Conservation (phyloP, 92 coral and sea anemone species). For the Umimayanthus kanabou region DNA sequence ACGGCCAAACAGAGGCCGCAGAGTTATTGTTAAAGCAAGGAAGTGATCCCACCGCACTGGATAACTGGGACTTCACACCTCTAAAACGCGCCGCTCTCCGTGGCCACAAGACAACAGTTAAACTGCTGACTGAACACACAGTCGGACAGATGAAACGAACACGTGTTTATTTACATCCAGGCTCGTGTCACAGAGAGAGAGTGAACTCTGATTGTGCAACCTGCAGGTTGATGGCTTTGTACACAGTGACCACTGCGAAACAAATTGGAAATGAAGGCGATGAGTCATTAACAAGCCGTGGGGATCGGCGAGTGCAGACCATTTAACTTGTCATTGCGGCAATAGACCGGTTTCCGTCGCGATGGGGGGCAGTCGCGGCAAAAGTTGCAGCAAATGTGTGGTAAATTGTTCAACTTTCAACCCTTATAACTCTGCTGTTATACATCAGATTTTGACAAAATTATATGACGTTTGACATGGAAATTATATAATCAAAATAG, state of each 20-base stretch:
- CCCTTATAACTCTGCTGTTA: too few relatives aligned
- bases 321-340: neutral
- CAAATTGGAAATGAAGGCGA: neutral
- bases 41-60: constrained; percentile 53
- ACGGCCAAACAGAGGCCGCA: constrained; percentile 61
- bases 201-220: constrained; percentile 29
- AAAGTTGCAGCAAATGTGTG: too few relatives aligned
- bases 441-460: too few relatives aligned
- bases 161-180: neutral
- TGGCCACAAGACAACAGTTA: constrained; percentile 59
- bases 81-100: constrained; percentile 70
- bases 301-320: neutral
- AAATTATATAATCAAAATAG: too few relatives aligned
- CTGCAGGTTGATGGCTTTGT: constrained; percentile 28
- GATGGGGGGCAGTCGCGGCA: too few relatives aligned
- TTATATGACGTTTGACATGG: too few relatives aligned
- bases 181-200: constrained; percentile 1
- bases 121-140: constrained; percentile 52
- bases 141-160: constrained; percentile 49
- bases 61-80: constrained; percentile 77
- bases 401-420: too few relatives aligned
- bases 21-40: constrained; percentile 48
- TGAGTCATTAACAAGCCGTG: neutral
- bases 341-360: too few relatives aligned
- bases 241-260: constrained; percentile 8